phyloP scores from a whole-genome alignment of 1,140 invertebrate species.

The Zaprionus vittiger region DNA sequence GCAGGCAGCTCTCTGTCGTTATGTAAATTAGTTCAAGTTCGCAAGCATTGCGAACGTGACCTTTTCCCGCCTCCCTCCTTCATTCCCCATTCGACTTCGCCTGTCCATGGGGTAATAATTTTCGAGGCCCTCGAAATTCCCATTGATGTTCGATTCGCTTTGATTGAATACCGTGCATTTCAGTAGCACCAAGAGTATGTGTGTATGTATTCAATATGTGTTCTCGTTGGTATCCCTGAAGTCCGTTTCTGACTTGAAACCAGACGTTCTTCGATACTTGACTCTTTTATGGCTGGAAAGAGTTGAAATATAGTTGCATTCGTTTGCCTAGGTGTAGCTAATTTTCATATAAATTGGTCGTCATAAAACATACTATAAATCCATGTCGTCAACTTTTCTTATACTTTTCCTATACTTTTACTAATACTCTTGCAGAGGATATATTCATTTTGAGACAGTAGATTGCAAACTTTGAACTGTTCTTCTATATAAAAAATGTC shows the following conservation, averaged over 20 bases:
- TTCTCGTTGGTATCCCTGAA: background rate
- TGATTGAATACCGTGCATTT: slow-evolving; percentile 6
- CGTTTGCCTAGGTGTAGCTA: background rate
- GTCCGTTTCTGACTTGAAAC: background rate
- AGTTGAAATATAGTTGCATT: slow-evolving; percentile 4
- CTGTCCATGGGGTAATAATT: slow-evolving; percentile 29
- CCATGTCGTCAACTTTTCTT: background rate
- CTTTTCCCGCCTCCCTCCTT: slow-evolving; percentile 16
- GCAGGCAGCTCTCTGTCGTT: slow-evolving; percentile 45
- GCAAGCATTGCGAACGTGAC: slow-evolving; percentile 41
- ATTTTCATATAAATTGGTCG: background rate
- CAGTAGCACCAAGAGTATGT: background rate
- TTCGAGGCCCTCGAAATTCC: slow-evolving; percentile 24
- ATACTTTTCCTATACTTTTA: too few relatives aligned
- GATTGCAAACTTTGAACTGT: too few relatives aligned
- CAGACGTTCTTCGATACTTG: background rate
- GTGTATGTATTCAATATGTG: background rate
- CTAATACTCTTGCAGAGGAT: too few relatives aligned
- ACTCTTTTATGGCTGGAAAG: slow-evolving; percentile 3
- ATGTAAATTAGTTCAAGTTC: slow-evolving; percentile 82
- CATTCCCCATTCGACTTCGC: background rate
- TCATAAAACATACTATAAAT: background rate
- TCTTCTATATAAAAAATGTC: too few relatives aligned
- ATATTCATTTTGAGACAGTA: too few relatives aligned
- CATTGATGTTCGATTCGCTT: slow-evolving; percentile 13